A percentile compares a stretch with the other conserved stretches of the same genome.
These are phyloP conservation scores for Branchinecta sandiegonensis DNA, from an alignment of 2,888 invertebrate genomes.

Conservation along the genomic window DNA sequence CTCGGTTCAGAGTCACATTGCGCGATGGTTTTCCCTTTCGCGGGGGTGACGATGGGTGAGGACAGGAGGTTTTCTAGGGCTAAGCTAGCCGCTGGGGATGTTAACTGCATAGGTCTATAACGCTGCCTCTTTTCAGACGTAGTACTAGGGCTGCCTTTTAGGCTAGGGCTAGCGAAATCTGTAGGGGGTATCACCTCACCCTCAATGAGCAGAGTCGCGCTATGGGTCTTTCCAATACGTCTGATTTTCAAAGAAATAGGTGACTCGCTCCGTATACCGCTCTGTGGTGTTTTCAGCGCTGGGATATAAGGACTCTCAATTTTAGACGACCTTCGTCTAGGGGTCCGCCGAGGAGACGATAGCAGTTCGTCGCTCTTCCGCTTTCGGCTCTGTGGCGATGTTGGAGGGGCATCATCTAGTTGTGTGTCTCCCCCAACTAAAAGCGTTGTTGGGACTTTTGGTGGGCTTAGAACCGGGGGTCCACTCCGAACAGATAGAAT, in stretches of 20 bases:
- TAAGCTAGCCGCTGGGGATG: not conserved
- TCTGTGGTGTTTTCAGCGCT: too few relatives aligned
- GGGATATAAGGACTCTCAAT: too few relatives aligned
- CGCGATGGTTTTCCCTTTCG: not conserved
- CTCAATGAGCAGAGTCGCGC: not conserved
- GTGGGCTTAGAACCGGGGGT: conserved; percentile 1
- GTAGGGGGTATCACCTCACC: not conserved
- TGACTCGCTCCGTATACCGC: not conserved
- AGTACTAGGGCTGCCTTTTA: not conserved
- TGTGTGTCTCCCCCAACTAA: too few relatives aligned
- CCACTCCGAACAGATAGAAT: not conserved
- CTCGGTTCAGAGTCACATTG: not conserved
- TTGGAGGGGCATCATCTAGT: too few relatives aligned
- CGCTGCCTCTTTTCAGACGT: not conserved
- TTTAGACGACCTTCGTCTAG: too few relatives aligned
- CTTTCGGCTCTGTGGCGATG: too few relatives aligned
- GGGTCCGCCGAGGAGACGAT: too few relatives aligned
- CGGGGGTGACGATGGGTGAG: conserved; percentile 1
- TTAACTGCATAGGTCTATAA: not conserved
- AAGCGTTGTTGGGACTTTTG: too few relatives aligned
- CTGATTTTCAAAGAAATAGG: conserved; percentile 11
- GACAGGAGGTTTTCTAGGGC: not conserved
- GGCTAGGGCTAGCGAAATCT: not conserved
- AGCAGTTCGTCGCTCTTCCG: too few relatives aligned
- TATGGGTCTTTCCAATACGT: not conserved